phyloP scores from a whole-genome alignment of 2,797 vertebrate species.

The Notolepis coatsorum region DNA sequence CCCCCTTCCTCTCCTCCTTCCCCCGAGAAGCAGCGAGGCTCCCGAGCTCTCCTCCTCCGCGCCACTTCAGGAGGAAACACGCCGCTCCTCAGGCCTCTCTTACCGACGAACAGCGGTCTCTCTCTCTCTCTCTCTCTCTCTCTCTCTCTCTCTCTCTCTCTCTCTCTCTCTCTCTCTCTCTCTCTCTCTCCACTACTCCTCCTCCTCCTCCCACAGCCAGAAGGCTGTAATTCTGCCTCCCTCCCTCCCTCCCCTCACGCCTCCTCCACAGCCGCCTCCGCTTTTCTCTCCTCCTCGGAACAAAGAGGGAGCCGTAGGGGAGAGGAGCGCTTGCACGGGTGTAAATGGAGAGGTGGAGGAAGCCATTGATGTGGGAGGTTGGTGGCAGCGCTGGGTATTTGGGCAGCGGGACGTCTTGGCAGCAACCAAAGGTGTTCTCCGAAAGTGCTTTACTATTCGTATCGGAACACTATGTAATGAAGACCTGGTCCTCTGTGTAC shows the following conservation, averaged over 20 bases:
- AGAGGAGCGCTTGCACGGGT: conserved; percentile 52
- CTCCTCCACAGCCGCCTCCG: conserved; percentile 15
- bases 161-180: conserved; percentile 39
- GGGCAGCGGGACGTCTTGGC: conserved; percentile 27
- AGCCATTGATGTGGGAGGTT: conserved; percentile 58
- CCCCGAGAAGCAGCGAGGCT: conserved; percentile 4
- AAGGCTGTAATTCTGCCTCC: conserved; percentile 52
- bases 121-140: conserved; percentile 34
- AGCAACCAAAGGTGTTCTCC: conserved; percentile 47
- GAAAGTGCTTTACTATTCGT: conserved; percentile 45
- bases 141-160: conserved; percentile 41
- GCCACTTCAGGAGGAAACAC: conserved; percentile 34
- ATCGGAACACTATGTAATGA: conserved; percentile 24
- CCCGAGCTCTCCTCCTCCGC: conserved; percentile 7
- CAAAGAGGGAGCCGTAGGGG: conserved; percentile 56
- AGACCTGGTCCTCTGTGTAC: too few species aligned
- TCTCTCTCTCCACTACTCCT: conserved; percentile 21
- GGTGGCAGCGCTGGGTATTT: conserved; percentile 55
- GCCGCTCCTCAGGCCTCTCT: conserved; percentile 23
- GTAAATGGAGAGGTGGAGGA: conserved; percentile 63
- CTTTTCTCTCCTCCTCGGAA: conserved; percentile 43
- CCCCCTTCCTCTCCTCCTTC: conserved; percentile 23
- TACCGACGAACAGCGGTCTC: conserved; percentile 51
- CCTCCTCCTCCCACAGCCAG: conserved; percentile 26
- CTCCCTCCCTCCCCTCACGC: conserved; percentile 26